Base-by-base conservation (phyloP, 2,888 invertebrate species). In the Meganola albula region DNA sequence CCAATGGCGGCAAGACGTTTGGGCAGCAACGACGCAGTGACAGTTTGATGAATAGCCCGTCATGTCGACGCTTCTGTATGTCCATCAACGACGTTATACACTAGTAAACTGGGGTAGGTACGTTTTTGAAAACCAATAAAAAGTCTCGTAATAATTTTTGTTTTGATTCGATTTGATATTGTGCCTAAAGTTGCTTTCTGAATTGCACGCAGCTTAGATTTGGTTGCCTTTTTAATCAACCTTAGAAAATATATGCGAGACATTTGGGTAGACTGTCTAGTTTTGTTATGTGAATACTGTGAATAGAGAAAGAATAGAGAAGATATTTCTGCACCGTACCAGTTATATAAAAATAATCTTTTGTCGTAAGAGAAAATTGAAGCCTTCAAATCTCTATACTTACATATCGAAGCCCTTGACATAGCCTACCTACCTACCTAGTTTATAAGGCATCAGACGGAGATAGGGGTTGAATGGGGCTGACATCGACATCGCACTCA, bases 31-130 rank as follows among this genome's bases (percentile, higher is more conserved):
- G 48, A 25, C 12, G 31, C 49, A 45, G 45, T 54, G 71, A 72
- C 67, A 48, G 63, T 58, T 73, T 82, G 79, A 80, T 75, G 60
- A 64, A 80, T 79, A 52, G 54, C 58, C 68, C 63, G 74, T 76
- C 77, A 44, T 34, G 34, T 58, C 48, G 50, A 36, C 55, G 66
- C 74, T 73, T 76, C 77, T 76, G 72, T 73, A 48, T 50, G 69
- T 71, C 73, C 47, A 57, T 75, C 54, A 53, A 44, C 31, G 24
- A 28, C 42, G 44, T 42, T 48, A 35, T 34, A 39, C 30, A 34
- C 40, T 29, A 34, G 29, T 5, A 20, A 20, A 20, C 8, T 20
- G 20, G 8, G 8, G 20, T 16, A 16, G 16, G 6, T 5, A 16
- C 16, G 6, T 5, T 6, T 16, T 5, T 5, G 4, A 16, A 16